Evolutionary conservation across 2,888 invertebrate species (phyloP).

Genomic region (Epiblema foenella): DNA sequence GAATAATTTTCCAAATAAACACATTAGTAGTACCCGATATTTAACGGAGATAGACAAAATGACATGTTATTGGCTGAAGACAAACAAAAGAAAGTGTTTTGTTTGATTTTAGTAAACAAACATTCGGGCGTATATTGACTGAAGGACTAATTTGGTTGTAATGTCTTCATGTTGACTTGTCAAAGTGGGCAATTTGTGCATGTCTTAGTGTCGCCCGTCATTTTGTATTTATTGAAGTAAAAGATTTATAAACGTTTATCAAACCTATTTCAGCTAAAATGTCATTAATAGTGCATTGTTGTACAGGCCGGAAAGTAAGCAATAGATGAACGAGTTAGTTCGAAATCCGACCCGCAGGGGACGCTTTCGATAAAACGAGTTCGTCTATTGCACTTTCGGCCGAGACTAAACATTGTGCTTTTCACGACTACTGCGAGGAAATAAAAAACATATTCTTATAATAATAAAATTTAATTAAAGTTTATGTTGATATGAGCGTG

Average conservation of each 20-base stretch:
- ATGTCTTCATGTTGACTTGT: slow-evolving; percentile 24
- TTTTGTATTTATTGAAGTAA: neutral
- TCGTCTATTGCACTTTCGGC: too few relatives aligned
- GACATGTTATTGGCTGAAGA: slow-evolving; percentile 44
- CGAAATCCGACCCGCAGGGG: too few relatives aligned
- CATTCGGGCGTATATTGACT: slow-evolving; percentile 10
- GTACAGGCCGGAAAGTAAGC: too few relatives aligned
- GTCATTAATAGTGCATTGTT: too few relatives aligned
- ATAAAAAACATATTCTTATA: too few relatives aligned
- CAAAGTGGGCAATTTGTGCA: slow-evolving; percentile 7
- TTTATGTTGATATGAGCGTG: too few relatives aligned
- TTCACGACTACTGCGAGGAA: too few relatives aligned
- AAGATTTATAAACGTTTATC: neutral
- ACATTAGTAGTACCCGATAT: slow-evolving; percentile 37
- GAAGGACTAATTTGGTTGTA: slow-evolving; percentile 19
- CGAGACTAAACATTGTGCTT: too few relatives aligned
- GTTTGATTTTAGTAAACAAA: slow-evolving; percentile 39
- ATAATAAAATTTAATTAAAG: too few relatives aligned
- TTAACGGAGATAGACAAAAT: slow-evolving; percentile 40
- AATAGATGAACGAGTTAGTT: too few relatives aligned
- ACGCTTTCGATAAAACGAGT: too few relatives aligned
- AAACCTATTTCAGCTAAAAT: too few relatives aligned
- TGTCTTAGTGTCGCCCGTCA: neutral
- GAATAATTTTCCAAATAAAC: slow-evolving; percentile 41
- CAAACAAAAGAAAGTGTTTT: slow-evolving; percentile 45